These are phyloP conservation scores for Turdus rufiventris DNA, from an alignment of 2,113 vertebrate species.

Conservation along the genomic window DNA sequence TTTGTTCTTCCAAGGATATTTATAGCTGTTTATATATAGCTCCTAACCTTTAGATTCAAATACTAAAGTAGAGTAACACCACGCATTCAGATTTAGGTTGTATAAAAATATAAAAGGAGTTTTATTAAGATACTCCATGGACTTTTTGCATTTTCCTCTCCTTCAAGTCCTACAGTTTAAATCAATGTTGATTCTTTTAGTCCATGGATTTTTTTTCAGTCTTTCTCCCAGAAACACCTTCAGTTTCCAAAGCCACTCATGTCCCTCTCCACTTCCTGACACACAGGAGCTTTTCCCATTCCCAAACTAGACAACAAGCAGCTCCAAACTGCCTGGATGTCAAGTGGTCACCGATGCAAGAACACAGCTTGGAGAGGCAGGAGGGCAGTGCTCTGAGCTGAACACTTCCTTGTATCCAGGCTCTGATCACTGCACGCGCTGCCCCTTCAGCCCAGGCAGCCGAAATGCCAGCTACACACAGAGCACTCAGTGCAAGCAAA, in stretches of 20 bases:
- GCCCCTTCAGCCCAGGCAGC: not conserved
- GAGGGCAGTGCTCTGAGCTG: not conserved
- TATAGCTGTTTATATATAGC: conserved; percentile 48
- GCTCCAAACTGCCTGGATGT: not conserved
- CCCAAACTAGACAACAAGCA: not conserved
- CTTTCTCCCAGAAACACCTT: not conserved
- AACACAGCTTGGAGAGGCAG: not conserved
- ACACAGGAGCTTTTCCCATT: not conserved
- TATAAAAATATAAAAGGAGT: not conserved
- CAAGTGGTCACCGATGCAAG: fast-evolving
- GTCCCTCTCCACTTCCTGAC: not conserved
- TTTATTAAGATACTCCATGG: not conserved
- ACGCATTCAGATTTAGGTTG: not conserved
- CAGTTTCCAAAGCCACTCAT: not conserved
- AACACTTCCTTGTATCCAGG: not conserved
- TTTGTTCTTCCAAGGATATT: conserved; percentile 24
- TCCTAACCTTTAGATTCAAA: conserved; percentile 40
- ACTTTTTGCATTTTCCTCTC: not conserved
- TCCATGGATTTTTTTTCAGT: fast-evolving
- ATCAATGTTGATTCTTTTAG: not conserved
- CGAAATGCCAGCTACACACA: fast-evolving
- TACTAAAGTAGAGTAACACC: not conserved
- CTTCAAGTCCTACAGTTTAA: not conserved
- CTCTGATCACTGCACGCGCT: fast-evolving
- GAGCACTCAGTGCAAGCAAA: not conserved